Conservation (phyloP, 23 tunicate genomes). For the Halocynthia roretzi region DNA sequence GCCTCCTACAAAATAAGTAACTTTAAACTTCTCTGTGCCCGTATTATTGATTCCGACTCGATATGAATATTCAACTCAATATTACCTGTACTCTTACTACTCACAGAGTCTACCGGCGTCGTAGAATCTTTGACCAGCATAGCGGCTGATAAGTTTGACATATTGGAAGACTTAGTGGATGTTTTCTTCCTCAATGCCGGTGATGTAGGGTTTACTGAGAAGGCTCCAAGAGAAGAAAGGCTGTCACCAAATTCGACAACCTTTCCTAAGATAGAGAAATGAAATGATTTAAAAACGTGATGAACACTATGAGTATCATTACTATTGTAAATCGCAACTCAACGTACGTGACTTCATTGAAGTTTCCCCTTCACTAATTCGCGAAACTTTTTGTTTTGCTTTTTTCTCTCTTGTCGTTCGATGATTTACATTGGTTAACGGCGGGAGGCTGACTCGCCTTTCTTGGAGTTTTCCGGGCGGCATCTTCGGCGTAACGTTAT, state of each 20-base stretch:
- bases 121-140: conserved; percentile 6
- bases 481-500: background rate
- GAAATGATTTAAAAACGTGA: background rate
- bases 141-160: background rate
- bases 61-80: background rate
- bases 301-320: no score
- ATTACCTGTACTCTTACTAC: conserved; percentile 12
- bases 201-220: no score
- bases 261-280: background rate
- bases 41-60: conserved; percentile 1
- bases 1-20: conserved; percentile 38
- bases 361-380: no score
- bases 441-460: background rate
- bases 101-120: conserved; percentile 10
- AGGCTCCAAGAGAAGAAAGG: background rate
- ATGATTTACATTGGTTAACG: background rate
- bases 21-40: background rate
- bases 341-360: no score
- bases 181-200: conserved; percentile 8
- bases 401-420: no score
- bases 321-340: no score
- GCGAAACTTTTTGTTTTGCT: no score
- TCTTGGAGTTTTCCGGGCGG: background rate
- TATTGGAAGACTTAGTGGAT: conserved; percentile 7
- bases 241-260: background rate